Conservation (phyloP, 1,140 invertebrate genomes). For the Leptinotarsa undecemlineata region DNA sequence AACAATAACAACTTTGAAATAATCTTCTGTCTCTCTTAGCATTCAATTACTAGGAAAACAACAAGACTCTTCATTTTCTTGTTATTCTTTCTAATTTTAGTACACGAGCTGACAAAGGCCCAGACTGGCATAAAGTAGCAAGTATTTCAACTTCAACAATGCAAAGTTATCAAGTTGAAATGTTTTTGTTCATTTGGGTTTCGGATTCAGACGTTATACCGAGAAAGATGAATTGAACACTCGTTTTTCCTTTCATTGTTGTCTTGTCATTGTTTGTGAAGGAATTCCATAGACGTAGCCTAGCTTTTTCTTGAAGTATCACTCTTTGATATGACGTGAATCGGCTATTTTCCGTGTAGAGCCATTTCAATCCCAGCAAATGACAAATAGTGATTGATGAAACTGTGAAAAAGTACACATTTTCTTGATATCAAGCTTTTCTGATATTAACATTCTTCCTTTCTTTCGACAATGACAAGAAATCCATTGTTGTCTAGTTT, state of each 20-base stretch:
- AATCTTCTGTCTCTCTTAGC: no score
- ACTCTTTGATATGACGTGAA: background rate
- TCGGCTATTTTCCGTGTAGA: background rate
- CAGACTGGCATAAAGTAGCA: background rate
- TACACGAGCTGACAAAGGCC: background rate
- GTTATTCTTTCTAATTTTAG: background rate
- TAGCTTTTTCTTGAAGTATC: background rate
- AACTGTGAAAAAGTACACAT: background rate
- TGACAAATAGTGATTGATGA: background rate
- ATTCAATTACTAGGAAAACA: background rate
- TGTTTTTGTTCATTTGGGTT: conserved; percentile 6
- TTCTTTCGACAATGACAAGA: no score
- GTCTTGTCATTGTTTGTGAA: background rate
- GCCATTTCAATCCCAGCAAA: background rate
- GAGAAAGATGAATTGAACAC: background rate
- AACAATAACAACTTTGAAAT: no score
- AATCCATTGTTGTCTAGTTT: no score
- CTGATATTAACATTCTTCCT: background rate
- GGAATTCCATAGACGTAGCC: background rate
- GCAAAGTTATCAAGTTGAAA: background rate
- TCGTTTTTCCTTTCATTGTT: background rate
- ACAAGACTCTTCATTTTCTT: background rate
- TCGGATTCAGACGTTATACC: background rate
- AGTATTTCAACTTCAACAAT: conserved; percentile 2
- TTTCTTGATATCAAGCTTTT: background rate